Conservation (phyloP, 1,140 invertebrate genomes). For the Drosophila bipectinata region DNA sequence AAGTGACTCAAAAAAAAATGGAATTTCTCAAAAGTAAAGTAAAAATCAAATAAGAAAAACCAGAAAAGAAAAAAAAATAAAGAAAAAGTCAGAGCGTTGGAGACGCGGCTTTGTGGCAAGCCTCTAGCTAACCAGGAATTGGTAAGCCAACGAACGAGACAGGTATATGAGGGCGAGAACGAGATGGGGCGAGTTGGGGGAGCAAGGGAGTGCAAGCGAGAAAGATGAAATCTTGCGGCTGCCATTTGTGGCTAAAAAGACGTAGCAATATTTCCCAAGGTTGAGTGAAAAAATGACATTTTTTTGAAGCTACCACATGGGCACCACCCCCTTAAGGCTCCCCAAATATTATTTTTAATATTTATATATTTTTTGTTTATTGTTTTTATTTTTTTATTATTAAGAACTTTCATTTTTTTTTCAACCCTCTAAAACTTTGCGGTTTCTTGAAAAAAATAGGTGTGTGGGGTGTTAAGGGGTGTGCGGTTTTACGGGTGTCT, state of each 20-base stretch:
- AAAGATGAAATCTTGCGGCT: conserved; percentile 77
- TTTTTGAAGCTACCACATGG: conserved; percentile 29
- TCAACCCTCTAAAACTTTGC: conserved; percentile 73
- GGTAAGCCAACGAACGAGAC: conserved; percentile 31
- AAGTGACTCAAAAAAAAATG: conserved; percentile 61
- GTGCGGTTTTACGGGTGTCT: conserved; percentile 45
- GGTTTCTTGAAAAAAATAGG: conserved; percentile 51
- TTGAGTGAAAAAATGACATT: conserved; percentile 32
- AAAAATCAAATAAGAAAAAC: neutral
- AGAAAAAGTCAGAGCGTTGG: conserved; percentile 31
- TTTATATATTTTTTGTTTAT: conserved; percentile 14
- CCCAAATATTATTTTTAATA: conserved; percentile 2
- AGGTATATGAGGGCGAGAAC: conserved; percentile 4
- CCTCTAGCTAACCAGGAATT: conserved; percentile 68
- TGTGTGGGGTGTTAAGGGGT: conserved; percentile 11
- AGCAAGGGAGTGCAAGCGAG: conserved; percentile 25
- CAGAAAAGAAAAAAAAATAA: conserved; percentile 5
- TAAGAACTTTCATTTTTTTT: conserved; percentile 12
- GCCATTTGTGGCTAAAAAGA: conserved; percentile 80
- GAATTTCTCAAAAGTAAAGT: conserved; percentile 36
- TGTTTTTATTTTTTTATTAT: conserved; percentile 34
- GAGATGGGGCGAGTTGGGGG: conserved; percentile 10
- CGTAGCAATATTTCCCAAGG: conserved; percentile 57
- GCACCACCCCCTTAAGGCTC: conserved; percentile 12
- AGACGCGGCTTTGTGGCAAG: conserved; percentile 73